These are phyloP conservation scores for Motacilla tschutschensis DNA, from an alignment of 2,113 vertebrate species.

Conservation along the genomic window DNA sequence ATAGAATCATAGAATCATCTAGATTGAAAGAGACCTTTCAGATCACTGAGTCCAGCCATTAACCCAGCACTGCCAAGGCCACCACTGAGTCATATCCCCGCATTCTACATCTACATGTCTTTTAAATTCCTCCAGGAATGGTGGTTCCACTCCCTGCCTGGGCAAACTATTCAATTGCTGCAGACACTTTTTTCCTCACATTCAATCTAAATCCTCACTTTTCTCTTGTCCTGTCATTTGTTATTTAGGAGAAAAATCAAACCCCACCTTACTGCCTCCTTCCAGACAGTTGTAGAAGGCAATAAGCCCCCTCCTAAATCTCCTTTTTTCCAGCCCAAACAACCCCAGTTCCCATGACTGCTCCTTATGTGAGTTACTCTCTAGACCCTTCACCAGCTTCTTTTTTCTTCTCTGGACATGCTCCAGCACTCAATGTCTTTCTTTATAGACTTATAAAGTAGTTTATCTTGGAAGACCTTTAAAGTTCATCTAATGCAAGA, in stretches of 20 bases:
- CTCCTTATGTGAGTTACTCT: neutral
- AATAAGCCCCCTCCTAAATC: accelerated
- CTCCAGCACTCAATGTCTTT: neutral
- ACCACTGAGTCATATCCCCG: neutral
- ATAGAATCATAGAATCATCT: neutral
- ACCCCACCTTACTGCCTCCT: neutral
- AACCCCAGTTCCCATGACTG: neutral
- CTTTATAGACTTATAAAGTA: neutral
- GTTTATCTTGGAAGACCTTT: neutral
- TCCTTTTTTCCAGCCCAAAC: neutral
- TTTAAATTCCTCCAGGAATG: neutral
- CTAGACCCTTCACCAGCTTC: neutral
- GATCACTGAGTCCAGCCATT: too few relatives aligned
- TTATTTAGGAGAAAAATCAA: neutral
- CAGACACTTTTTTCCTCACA: neutral
- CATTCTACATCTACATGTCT: neutral
- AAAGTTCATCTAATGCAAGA: neutral
- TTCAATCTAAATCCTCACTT: neutral
- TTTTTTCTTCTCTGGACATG: accelerated
- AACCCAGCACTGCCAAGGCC: neutral
- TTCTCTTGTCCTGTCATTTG: neutral
- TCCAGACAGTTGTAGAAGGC: neutral
- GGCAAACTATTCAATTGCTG: neutral
- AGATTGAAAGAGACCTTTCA: neutral
- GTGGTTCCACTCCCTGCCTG: neutral